A percentile compares a stretch with the other conserved stretches of the same genome.
Evolutionary conservation across 2,113 vertebrate species (phyloP).

Genomic region (Campylorhamphus procurvoides): DNA sequence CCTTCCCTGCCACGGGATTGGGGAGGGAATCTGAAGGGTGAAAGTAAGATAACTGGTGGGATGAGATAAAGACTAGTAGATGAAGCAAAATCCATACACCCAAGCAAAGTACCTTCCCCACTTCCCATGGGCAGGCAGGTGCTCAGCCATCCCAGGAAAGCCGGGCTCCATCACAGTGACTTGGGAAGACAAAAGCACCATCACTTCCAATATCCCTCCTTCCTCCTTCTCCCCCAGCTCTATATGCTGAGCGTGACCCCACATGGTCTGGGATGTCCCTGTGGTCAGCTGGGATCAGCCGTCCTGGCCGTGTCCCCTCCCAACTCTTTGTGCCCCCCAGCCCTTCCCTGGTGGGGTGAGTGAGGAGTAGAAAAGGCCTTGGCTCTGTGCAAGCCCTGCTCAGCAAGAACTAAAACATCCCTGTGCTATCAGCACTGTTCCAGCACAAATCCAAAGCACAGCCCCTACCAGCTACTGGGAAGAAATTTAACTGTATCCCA

Average conservation of each 20-base stretch:
- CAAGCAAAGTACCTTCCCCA: background rate
- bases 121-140: background rate
- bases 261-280: too few relatives aligned
- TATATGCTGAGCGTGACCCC: background rate
- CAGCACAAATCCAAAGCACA: background rate
- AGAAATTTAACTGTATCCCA: background rate
- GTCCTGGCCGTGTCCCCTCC: background rate
- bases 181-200: background rate
- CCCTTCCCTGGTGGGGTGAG: background rate
- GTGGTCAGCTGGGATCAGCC: too few relatives aligned
- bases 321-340: background rate
- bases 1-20: fast-evolving
- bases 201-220: fast-evolving
- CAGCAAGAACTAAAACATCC: background rate
- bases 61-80: background rate
- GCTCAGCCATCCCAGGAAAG: background rate
- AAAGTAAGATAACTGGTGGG: background rate
- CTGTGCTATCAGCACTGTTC: background rate
- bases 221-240: background rate
- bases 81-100: fast-evolving
- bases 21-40: fast-evolving
- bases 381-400: background rate
- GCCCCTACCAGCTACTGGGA: background rate
- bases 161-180: fast-evolving
- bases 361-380: background rate